phyloP scores from a whole-genome alignment of 2,797 vertebrate genomes.

The Coccyzus lansbergi region DNA sequence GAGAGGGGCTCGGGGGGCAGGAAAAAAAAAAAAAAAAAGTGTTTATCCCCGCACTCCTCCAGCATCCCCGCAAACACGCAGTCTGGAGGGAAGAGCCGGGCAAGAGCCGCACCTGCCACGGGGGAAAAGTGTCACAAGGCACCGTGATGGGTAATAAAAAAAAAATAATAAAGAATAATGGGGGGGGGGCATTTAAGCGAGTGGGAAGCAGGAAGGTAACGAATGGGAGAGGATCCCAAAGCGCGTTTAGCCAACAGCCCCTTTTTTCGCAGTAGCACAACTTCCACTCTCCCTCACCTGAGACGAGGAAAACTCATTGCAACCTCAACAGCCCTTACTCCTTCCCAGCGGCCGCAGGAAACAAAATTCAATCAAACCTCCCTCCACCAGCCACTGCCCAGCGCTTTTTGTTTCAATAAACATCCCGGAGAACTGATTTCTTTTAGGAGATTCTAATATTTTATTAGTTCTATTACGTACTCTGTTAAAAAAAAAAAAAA shows the following conservation, averaged over 20 bases:
- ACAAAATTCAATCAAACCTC: accelerated
- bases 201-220: background rate
- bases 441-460: background rate
- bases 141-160: background rate
- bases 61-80: background rate
- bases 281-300: background rate
- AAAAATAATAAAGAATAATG: too few species aligned
- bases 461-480: background rate
- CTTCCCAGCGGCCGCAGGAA: background rate
- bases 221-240: background rate
- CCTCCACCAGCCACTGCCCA: background rate
- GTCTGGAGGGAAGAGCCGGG: background rate
- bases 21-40: too few species aligned
- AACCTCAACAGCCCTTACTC: background rate
- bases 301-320: background rate
- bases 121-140: background rate
- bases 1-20: background rate
- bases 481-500: background rate
- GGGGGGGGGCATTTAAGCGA: background rate
- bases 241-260: too few species aligned
- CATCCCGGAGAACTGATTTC: accelerated
- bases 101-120: background rate
- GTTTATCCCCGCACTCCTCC: too few species aligned
- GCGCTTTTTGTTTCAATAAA: background rate
- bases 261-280: background rate